Base-by-base conservation (phyloP, 1,140 invertebrate genomes). In the Hesperophylax magnus region DNA sequence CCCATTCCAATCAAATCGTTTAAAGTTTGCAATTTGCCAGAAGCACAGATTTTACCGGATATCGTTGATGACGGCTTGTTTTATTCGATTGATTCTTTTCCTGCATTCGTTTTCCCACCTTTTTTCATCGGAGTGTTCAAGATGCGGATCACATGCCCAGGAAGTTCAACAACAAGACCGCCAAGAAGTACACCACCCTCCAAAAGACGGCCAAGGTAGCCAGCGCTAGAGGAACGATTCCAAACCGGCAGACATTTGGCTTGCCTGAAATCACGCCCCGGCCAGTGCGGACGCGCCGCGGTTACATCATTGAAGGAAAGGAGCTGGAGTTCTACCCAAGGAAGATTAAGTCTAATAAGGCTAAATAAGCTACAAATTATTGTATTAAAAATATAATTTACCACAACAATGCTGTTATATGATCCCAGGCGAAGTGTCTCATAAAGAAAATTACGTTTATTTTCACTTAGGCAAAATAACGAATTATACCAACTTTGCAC, bases 261-360 rank as follows among this genome's bases (percentile, higher is more conserved):
- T 85, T 98, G 98, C 89, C 93, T 99, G 86, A 92, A 97, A 58
- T 99, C 98, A 84, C 92, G 98, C 85, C 98, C 99, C 63, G 99
- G 99, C 81, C 98, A 99, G 87, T 97, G 97, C 90, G 99, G 98
- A 74, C 92, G 98, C 85, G 94, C 96, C 85, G 98, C 89, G 99
- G 99, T 76, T 99, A 99, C 90, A 95, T 99, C 85, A 91, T 99
- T 60, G 99, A 99, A 93, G 99, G 98, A 84, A 99, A 99, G 91
- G 98, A 99, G 92, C 93, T 99, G 71, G 99, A 99, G 89, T 99
- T 99, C 92, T 99, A 99, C 90, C 92, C 98, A 90, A 96, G 96
- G 89, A 99, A 99, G 91, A 97, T 99, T 87, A 98, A 97, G 91
- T 96, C 95, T 89, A 97, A 97, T 92, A 97, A 97, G 90, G 95